Evolutionary conservation across 2,113 vertebrate genomes (phyloP).

Genomic region (Erythrocebus patas): DNA sequence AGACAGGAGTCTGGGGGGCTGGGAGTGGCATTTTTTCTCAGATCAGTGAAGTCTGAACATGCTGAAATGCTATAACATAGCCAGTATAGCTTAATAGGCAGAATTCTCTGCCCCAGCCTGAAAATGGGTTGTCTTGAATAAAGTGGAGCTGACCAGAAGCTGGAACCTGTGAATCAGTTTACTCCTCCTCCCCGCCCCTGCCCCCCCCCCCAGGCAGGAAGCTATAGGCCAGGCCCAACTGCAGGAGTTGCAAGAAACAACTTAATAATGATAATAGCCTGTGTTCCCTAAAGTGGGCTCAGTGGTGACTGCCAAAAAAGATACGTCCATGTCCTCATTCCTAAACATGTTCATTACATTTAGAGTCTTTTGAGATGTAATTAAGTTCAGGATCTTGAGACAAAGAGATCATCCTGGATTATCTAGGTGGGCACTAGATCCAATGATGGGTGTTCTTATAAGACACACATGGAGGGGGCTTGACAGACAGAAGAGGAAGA

Average conservation of each 20-base stretch:
- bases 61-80: neutral
- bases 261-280: neutral
- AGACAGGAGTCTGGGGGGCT: neutral
- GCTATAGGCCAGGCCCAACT: neutral
- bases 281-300: neutral
- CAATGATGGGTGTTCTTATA: neutral
- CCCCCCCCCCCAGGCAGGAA: neutral
- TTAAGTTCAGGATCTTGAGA: neutral
- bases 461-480: neutral
- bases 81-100: neutral
- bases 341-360: neutral
- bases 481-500: neutral
- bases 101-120: neutral
- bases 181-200: no score
- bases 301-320: neutral
- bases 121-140: neutral
- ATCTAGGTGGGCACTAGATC: neutral
- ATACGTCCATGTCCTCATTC: neutral
- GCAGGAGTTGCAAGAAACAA: neutral
- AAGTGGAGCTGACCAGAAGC: neutral
- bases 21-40: neutral
- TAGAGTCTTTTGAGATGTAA: neutral
- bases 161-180: neutral
- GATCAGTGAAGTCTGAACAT: neutral
- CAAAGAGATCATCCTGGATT: neutral